Evolutionary conservation across 1,140 invertebrate species (phyloP).

Genomic region (Scaptomyza montana): DNA sequence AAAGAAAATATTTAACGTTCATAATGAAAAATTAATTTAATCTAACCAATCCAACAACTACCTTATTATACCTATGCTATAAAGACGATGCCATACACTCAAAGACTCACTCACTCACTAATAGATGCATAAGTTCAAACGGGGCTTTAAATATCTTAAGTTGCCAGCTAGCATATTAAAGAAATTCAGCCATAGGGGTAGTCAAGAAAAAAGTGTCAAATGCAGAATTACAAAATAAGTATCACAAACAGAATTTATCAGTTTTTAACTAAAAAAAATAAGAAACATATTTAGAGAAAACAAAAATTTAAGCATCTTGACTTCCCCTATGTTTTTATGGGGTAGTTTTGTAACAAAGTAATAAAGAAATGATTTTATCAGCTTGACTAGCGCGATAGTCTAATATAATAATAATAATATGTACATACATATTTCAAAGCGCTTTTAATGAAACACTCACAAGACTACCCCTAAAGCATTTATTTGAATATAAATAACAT

Average conservation of each 20-base stretch:
- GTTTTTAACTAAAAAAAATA: no score
- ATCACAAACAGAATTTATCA: neutral
- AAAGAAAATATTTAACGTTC: conserved; percentile 19
- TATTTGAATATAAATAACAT: conserved; percentile 52
- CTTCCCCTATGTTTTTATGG: no score
- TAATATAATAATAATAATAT: no score
- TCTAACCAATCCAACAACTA: conserved; percentile 65
- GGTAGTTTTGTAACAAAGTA: neutral
- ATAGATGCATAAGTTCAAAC: conserved; percentile 78
- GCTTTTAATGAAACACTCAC: neutral
- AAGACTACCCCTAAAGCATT: conserved; percentile 41
- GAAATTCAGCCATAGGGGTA: conserved; percentile 32
- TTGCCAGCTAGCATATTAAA: conserved; percentile 76
- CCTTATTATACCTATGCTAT: conserved; percentile 66
- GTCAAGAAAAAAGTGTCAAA: neutral
- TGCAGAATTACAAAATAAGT: no score
- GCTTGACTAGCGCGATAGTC: neutral
- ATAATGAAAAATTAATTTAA: conserved; percentile 48
- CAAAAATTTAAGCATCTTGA: no score
- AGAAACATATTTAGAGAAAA: no score
- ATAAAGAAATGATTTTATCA: neutral
- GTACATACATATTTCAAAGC: neutral
- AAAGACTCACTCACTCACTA: conserved; percentile 62
- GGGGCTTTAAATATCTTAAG: conserved; percentile 78
- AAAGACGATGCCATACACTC: conserved; percentile 56